phyloP scores from a whole-genome alignment of 2,888 invertebrate genomes.

The Troilus luridus region DNA sequence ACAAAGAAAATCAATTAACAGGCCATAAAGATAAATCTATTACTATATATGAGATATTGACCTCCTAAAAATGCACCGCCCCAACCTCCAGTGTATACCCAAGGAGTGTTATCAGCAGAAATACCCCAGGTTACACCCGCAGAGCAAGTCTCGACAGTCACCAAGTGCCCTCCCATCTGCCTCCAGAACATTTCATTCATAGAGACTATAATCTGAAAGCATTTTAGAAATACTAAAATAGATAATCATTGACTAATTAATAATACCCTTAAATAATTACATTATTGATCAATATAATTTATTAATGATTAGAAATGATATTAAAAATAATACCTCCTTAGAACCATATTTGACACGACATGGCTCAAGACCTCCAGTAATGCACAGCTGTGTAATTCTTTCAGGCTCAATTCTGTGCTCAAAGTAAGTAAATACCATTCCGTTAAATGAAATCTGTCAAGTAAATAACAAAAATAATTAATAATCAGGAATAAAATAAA shows the following conservation, averaged over 20 bases:
- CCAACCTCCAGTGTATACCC: conserved; percentile 92
- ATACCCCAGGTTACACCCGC: conserved; percentile 93
- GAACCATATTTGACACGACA: conserved; percentile 79
- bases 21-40: background rate
- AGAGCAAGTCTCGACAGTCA: conserved; percentile 81
- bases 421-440: conserved; percentile 78
- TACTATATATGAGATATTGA: background rate
- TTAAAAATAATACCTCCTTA: conserved; percentile 69
- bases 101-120: conserved; percentile 89
- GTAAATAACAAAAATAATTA: background rate
- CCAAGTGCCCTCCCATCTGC: conserved; percentile 89
- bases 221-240: background rate
- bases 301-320: background rate
- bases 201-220: conserved; percentile 75
- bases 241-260: background rate
- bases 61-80: conserved; percentile 80
- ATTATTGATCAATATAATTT: background rate
- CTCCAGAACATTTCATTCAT: conserved; percentile 87
- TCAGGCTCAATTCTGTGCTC: conserved; percentile 83
- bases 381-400: conserved; percentile 79
- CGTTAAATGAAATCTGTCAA: conserved; percentile 76
- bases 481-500: background rate
- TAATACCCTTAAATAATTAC: background rate
- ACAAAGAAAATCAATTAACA: background rate
- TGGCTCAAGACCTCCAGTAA: conserved; percentile 83